These are phyloP conservation scores for Oncorhynchus masou DNA, from an alignment of 2,113 vertebrate genomes.

Conservation along the genomic window DNA sequence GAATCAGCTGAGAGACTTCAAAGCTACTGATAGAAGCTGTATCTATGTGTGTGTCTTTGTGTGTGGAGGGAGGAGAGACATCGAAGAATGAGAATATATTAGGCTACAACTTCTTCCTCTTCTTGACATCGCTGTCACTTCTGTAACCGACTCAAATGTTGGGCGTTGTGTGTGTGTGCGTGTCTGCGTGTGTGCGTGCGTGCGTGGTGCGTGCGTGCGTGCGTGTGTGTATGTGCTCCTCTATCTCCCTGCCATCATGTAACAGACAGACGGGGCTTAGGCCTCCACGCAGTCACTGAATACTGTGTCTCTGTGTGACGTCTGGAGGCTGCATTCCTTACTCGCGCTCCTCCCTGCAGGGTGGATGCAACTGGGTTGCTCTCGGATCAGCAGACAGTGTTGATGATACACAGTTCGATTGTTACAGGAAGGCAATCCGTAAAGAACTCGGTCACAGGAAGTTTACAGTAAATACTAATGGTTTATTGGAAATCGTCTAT, in stretches of 20 bases:
- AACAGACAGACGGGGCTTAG: neutral
- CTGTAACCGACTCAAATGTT: too few relatives aligned
- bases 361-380: neutral
- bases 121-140: neutral
- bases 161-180: too few relatives aligned
- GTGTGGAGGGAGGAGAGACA: constrained; percentile 30
- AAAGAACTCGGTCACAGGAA: too few relatives aligned
- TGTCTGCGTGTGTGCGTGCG: neutral
- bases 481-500: too few relatives aligned
- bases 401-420: too few relatives aligned
- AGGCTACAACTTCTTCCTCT: constrained; percentile 30
- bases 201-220: too few relatives aligned
- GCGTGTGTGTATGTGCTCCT: neutral
- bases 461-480: too few relatives aligned
- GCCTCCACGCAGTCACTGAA: neutral
- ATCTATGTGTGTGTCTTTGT: constrained; percentile 57
- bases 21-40: constrained; percentile 56
- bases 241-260: constrained; percentile 12
- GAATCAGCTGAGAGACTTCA: constrained; percentile 61
- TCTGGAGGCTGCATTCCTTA: neutral
- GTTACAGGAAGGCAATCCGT: too few relatives aligned
- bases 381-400: neutral
- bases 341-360: neutral
- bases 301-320: neutral
- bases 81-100: constrained; percentile 56